Evolutionary conservation across 37 sponge, comb jelly and placozoan genomes (phyloP), one percentile per base, ranked within the genome.

Genomic region (Oopsacas minuta): DNA sequence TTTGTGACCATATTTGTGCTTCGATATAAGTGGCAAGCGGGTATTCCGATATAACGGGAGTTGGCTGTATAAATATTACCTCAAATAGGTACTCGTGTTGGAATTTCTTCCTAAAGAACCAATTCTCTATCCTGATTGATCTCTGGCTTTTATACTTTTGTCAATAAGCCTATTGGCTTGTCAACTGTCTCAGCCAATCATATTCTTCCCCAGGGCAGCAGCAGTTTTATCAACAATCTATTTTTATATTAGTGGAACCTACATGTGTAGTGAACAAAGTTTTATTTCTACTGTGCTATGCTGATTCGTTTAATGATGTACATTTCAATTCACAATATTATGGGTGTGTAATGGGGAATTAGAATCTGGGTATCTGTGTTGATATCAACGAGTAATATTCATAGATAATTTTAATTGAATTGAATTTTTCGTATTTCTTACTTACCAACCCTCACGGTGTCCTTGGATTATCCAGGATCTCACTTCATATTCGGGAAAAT

Each of bases 151-250:
- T 61, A 61, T 61, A 61, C 75, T 61, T 61, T 61, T 61, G 75
- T 10, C 7, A 61, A 12, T 42, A 15, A 42, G 49, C 49, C 49
- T 42, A 42, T 42, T 42, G 12, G 49, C 49, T 15, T 15, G 49
- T 15, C 49, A 8, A 42, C 8, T 20, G 22, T 5, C 22, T 12
- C 75, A 61, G 75, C 75, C 75, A 61, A 61, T 61, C 75, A 61
- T 25, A 5, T n/a, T 61, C 51, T 46, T 22, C 51, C 17, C 51
- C 12, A n/a, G n/a, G n/a, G 15, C 49, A 34, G 75, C 30, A 25
- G 75, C 75, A 61, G 75, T 61, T 61, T 61, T 61, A 61, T 61
- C 75, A 61, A 61, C 75, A 46, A 17, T 61, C 75, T 61, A 61
- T 61, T 61, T 61, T 61, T 61, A 61, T 61, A 61, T 61, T 61